phyloP scores from a whole-genome alignment of 2,797 vertebrate genomes.

The Hoplostethus atlanticus region DNA sequence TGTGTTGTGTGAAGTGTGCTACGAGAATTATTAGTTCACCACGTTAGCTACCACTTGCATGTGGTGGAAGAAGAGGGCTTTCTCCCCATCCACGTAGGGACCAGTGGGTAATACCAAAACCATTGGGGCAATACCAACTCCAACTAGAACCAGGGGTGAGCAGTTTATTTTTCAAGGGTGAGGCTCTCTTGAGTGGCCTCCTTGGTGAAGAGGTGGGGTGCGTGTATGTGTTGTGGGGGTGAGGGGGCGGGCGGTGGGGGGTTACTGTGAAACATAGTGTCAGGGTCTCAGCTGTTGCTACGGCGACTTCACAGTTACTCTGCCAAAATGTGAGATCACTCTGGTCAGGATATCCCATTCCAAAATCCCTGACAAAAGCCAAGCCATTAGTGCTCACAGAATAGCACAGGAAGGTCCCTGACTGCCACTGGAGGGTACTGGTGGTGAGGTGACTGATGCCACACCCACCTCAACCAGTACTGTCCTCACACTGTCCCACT shows the following conservation, averaged over 20 bases:
- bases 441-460: conserved; percentile 58
- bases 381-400: conserved; percentile 15
- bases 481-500: conserved; percentile 26
- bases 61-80: background rate
- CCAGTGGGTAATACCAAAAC: background rate
- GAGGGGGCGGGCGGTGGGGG: conserved; percentile 37
- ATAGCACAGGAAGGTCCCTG: conserved; percentile 25
- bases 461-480: conserved; percentile 26
- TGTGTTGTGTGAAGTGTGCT: background rate
- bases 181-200: conserved; percentile 27
- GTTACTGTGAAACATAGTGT: conserved; percentile 60
- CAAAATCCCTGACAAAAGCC: conserved; percentile 59
- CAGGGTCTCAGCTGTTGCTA: conserved; percentile 77
- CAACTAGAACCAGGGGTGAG: too few relatives aligned
- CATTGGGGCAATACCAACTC: too few relatives aligned
- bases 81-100: background rate
- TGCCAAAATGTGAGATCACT: conserved; percentile 68
- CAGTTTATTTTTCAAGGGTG: too few relatives aligned
- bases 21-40: background rate
- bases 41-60: background rate
- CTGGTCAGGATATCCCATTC: conserved; percentile 54
- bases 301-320: conserved; percentile 77
- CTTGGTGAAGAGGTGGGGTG: conserved; percentile 49
- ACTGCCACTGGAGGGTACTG: conserved; percentile 37
- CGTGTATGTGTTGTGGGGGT: conserved; percentile 27